These are phyloP conservation scores for Bombus huntii DNA, from an alignment of 1,140 invertebrate genomes.

Conservation along the genomic window DNA sequence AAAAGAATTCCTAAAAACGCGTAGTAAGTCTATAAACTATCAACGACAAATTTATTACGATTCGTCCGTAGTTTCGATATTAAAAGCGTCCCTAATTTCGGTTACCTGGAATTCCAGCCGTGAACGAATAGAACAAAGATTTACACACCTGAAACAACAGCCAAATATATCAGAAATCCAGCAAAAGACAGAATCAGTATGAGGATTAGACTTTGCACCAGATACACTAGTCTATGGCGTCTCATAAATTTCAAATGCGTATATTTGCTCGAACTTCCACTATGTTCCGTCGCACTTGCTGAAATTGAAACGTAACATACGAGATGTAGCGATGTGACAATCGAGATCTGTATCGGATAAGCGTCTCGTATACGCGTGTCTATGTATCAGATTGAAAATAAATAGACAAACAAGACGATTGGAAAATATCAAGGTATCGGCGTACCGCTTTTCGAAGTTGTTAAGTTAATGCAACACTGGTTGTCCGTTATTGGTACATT, in stretches of 20 bases:
- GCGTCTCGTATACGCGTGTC: too few relatives aligned
- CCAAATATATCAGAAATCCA: background rate
- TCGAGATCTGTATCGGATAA: too few relatives aligned
- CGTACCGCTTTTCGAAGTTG: background rate
- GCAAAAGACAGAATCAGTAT: background rate
- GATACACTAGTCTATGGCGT: background rate
- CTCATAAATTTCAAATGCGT: background rate
- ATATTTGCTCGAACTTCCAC: too few relatives aligned
- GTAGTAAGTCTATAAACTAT: too few relatives aligned
- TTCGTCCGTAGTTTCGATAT: too few relatives aligned
- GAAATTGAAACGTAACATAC: background rate
- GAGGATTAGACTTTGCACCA: background rate
- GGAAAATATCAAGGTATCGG: background rate
- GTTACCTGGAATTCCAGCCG: too few relatives aligned
- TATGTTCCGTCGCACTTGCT: conserved; percentile 1
- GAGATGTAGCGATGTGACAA: too few relatives aligned
- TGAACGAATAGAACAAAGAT: background rate
- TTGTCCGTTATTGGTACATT: background rate
- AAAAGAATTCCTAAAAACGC: too few relatives aligned
- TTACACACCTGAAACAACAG: conserved; percentile 10
- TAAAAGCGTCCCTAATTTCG: too few relatives aligned
- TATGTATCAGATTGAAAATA: too few relatives aligned
- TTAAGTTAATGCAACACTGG: conserved; percentile 22
- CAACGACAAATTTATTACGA: too few relatives aligned
- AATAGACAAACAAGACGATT: too few relatives aligned